Evolutionary conservation across 2,888 invertebrate species (phyloP), one percentile per base, ranked within the genome.

Genomic region (Drosophila borealis): DNA sequence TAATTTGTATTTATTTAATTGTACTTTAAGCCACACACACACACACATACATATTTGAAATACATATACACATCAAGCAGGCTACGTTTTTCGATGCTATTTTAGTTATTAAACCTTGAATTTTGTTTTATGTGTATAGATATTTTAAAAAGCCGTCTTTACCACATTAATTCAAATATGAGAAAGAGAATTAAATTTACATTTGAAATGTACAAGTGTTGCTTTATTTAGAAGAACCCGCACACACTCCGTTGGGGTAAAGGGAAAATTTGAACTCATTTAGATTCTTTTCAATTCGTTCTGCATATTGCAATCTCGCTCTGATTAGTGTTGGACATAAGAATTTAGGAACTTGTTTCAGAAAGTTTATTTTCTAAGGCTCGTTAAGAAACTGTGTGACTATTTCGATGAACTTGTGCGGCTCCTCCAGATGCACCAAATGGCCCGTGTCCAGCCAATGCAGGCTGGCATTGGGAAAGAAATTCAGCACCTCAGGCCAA

Each of bases 371-470:
- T 25, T 10, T 25, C 25, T 51, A 50, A 8, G 71, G 44, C 6
- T 63, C 41, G 14, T 74, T 86, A 75, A 94, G 76, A 66, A 94
- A 94, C 0, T 90, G 70, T 1, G 93, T 91, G 0, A 93, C 90
- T 13, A 93, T 64, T 1, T 91, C 80, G 6, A 93, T 72, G 81
- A 94, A 94, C 34, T 92, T 84, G 0, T 75, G 71, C 1, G 98
- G 98, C 90, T 98, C 96, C 72, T 99, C 98, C 74, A 96, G 95
- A 91, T 99, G 99, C 0, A 98, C 95, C 96, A 98, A 97, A 92
- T 99, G 99, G 0, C 98, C 97, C 6, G 98, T 97, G 39, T 96
- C 96, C 53, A 79, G 91, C 91, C 91, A 92, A 70, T 86, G 74
- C 2, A 92, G 60, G 34, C 75, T 73, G 1, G 95, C 94, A 3